Percentiles rank a stretch among this genome's conserved stretches.
These are phyloP conservation scores for Carduelis carduelis DNA, from an alignment of 2,797 vertebrate genomes.

Conservation along the genomic window DNA sequence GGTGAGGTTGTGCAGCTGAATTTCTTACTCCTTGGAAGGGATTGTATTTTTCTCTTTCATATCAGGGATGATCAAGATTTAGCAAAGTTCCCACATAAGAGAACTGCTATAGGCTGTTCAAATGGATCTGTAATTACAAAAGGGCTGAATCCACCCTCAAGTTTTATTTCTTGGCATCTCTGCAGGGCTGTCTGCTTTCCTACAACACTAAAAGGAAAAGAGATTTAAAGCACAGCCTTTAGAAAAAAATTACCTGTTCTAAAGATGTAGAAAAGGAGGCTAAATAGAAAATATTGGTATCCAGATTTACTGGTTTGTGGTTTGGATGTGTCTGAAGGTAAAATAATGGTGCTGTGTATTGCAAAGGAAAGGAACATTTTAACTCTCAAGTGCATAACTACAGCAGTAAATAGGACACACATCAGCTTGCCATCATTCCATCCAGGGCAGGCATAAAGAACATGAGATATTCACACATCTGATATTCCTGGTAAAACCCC, in stretches of 20 bases:
- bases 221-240: not conserved
- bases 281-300: not conserved
- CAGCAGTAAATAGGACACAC: not conserved
- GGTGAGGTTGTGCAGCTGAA: not conserved
- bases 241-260: not conserved
- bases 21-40: not conserved
- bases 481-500: not conserved
- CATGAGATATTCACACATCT: rapidly evolving
- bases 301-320: not conserved
- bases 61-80: not conserved
- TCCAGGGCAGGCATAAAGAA: not conserved
- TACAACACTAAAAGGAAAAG: not conserved
- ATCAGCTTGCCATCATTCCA: not conserved
- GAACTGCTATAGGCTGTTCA: not conserved
- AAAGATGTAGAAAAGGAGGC: not conserved
- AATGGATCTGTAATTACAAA: not conserved
- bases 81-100: not conserved
- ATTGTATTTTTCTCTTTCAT: not conserved
- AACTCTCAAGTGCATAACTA: not conserved
- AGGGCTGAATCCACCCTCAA: not conserved
- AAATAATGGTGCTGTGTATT: not conserved
- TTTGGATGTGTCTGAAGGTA: not conserved
- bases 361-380: not conserved
- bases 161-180: not conserved
- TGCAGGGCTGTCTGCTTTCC: not conserved